These are phyloP conservation scores for Zaprionus gabonicus DNA, from an alignment of 1,140 invertebrate genomes.

Conservation along the genomic window DNA sequence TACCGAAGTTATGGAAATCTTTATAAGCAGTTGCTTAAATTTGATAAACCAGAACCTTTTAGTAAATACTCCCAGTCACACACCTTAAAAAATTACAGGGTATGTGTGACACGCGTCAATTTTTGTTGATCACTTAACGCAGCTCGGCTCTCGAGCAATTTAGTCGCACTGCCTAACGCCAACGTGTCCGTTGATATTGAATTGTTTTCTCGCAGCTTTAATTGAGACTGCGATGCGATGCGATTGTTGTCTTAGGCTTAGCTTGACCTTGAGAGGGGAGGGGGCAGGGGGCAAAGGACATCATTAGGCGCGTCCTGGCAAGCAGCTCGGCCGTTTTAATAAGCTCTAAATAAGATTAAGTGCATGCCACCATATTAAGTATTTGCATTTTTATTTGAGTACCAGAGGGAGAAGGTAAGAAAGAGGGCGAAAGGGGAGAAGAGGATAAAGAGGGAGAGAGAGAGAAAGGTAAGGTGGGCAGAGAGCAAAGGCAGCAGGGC, in stretches of 20 bases:
- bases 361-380: constrained; percentile 62
- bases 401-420: not conserved
- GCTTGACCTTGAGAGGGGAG: constrained; percentile 1
- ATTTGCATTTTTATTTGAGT: constrained; percentile 71
- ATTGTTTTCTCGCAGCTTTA: constrained; percentile 21
- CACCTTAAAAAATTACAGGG: not conserved
- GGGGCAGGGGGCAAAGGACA: constrained; percentile 29
- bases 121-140: not conserved
- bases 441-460: constrained; percentile 3
- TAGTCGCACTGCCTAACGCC: not conserved
- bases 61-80: not conserved
- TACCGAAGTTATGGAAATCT: no score
- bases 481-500: constrained; percentile 12
- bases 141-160: not conserved
- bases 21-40: not conserved
- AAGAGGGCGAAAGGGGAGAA: not conserved
- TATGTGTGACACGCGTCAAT: not conserved
- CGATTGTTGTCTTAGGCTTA: not conserved
- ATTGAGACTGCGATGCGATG: constrained; percentile 19
- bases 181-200: constrained; percentile 7
- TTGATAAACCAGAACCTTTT: not conserved
- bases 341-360: constrained; percentile 76
- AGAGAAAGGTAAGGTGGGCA: not conserved
- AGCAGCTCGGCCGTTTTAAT: constrained; percentile 64
- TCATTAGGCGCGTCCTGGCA: constrained; percentile 50